Conservation (phyloP, 2,113 vertebrate species). For the Ciconia maguari region DNA sequence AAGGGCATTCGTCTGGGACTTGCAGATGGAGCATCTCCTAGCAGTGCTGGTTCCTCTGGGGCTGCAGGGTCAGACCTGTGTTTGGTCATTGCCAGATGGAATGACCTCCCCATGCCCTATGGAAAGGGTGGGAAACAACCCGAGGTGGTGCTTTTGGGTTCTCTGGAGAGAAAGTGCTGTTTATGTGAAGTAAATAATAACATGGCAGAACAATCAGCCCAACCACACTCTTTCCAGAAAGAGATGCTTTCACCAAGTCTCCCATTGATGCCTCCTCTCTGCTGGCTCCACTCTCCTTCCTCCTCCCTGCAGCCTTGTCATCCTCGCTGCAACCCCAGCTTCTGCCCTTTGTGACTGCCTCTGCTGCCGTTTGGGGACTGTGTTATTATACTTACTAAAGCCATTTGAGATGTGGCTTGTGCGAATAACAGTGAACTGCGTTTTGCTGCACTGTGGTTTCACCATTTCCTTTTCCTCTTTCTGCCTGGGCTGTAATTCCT, state of each 20-base stretch:
- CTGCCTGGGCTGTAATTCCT: background rate
- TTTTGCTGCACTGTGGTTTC: background rate
- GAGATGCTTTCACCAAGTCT: background rate
- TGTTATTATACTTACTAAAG: background rate
- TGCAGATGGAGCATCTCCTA: conserved; percentile 12
- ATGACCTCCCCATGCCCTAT: background rate
- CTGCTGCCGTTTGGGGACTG: background rate
- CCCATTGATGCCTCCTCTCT: background rate
- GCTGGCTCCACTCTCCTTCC: background rate
- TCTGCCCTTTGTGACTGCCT: background rate
- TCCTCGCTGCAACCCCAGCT: background rate
- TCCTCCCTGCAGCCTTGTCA: background rate
- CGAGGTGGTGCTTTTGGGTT: background rate
- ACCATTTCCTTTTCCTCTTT: conserved; percentile 9
- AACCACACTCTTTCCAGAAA: background rate
- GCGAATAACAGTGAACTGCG: background rate
- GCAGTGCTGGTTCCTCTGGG: background rate
- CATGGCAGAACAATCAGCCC: background rate
- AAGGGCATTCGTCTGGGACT: conserved; percentile 27
- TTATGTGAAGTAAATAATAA: background rate
- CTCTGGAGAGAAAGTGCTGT: background rate
- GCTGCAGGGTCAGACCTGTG: background rate
- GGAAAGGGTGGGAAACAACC: background rate
- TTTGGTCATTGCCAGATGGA: background rate
- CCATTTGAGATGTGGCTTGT: background rate